Evolutionary conservation across 2,888 invertebrate genomes (phyloP).

Genomic region (Alloplasta piceator): DNA sequence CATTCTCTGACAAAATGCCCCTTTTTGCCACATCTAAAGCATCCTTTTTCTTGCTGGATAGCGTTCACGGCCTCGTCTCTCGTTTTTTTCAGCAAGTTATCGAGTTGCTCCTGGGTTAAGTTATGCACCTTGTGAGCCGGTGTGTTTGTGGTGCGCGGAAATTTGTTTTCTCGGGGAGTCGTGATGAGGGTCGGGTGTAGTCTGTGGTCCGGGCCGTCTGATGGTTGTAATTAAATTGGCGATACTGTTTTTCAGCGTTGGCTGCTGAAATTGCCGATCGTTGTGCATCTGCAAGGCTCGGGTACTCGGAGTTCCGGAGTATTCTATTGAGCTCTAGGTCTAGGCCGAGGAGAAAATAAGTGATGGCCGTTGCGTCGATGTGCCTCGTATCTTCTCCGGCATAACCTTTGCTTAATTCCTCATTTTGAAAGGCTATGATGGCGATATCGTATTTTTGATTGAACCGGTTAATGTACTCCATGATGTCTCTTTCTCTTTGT

Average conservation of each 20-base stretch:
- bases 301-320: slow-evolving; percentile 16
- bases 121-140: slow-evolving; percentile 7
- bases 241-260: slow-evolving; percentile 42
- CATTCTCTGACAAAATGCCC: slow-evolving; percentile 23
- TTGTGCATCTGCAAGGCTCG: slow-evolving; percentile 21
- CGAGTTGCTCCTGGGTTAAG: slow-evolving; percentile 22
- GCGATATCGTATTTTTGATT: slow-evolving; percentile 28
- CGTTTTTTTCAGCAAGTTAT: not conserved
- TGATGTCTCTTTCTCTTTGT: slow-evolving; percentile 28
- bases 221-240: not conserved
- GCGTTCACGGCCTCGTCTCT: not conserved
- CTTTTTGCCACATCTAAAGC: slow-evolving; percentile 20
- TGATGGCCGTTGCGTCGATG: slow-evolving; percentile 28
- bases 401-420: slow-evolving; percentile 27
- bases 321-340: slow-evolving; percentile 26
- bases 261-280: slow-evolving; percentile 11
- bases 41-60: slow-evolving; percentile 29
- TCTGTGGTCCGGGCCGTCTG: not conserved
- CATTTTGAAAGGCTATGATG: slow-evolving; percentile 28
- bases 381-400: slow-evolving; percentile 25
- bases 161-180: not conserved
- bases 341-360: slow-evolving; percentile 32
- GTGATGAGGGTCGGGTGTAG: not conserved
- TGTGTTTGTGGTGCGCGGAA: not conserved
- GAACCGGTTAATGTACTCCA: slow-evolving; percentile 19